phyloP scores from a whole-genome alignment of 2,797 vertebrate genomes.

The Pitangus sulphuratus region DNA sequence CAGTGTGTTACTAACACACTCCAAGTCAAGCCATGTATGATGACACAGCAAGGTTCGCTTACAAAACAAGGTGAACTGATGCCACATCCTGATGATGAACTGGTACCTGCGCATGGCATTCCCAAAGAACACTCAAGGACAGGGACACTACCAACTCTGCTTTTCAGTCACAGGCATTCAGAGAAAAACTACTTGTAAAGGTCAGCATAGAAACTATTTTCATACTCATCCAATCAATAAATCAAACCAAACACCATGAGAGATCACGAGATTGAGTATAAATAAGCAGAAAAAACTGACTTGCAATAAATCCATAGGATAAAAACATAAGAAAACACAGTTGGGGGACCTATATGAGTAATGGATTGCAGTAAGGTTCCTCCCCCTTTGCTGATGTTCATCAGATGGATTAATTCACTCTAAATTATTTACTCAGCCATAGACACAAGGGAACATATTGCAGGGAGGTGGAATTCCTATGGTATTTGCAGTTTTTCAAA shows the following conservation, averaged over 20 bases:
- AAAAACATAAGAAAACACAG: background rate
- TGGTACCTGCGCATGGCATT: background rate
- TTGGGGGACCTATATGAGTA: background rate
- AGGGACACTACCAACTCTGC: background rate
- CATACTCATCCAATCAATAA: background rate
- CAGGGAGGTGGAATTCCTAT: background rate
- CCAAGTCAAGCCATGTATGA: background rate
- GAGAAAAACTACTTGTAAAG: background rate
- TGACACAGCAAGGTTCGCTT: background rate
- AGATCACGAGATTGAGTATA: background rate
- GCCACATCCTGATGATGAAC: background rate
- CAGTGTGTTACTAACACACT: background rate
- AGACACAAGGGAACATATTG: background rate
- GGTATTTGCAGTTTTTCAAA: background rate
- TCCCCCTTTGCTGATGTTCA: background rate
- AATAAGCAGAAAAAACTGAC: background rate
- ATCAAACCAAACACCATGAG: background rate
- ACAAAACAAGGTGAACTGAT: background rate
- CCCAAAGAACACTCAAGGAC: background rate
- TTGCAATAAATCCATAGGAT: background rate
- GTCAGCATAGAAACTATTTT: background rate
- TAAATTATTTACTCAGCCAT: slow-evolving; percentile 37
- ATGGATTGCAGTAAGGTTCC: background rate
- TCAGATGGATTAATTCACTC: background rate
- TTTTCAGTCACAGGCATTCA: background rate